Percentiles rank a stretch among this genome's conserved stretches.
Conservation (phyloP, 2,113 vertebrate genomes). For the Cyanoramphus novaezelandiae region DNA sequence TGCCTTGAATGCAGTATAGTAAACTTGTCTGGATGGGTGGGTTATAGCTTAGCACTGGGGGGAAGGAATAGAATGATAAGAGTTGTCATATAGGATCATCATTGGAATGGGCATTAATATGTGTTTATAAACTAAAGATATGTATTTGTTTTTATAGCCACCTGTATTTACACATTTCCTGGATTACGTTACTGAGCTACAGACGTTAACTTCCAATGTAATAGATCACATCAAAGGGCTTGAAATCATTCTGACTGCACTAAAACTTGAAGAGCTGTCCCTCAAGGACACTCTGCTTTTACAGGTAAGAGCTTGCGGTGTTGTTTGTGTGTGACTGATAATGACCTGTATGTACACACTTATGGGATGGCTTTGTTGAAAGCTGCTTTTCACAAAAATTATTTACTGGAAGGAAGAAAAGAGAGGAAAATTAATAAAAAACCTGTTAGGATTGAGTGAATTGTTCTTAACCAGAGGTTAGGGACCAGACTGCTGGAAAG, state of each 20-base stretch:
- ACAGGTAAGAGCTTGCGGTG: conserved; percentile 69
- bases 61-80: neutral
- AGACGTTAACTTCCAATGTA: conserved; percentile 85
- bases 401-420: neutral
- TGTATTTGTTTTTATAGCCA: conserved; percentile 76
- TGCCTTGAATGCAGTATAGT: neutral
- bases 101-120: neutral
- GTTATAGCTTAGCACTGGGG: neutral
- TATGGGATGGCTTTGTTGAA: neutral
- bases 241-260: conserved; percentile 83
- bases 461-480: neutral
- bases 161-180: conserved; percentile 88
- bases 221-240: conserved; percentile 89
- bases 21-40: neutral
- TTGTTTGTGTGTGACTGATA: neutral
- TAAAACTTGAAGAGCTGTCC: conserved; percentile 88
- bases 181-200: conserved; percentile 85
- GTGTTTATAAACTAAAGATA: neutral
- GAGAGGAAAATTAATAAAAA: neutral
- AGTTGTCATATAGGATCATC: neutral
- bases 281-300: conserved; percentile 82
- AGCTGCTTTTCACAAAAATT: neutral
- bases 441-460: neutral
- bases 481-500: neutral
- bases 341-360: accelerated